These are phyloP conservation scores for Brachionus rubens DNA, from an alignment of 1,140 invertebrate species.

Conservation along the genomic window DNA sequence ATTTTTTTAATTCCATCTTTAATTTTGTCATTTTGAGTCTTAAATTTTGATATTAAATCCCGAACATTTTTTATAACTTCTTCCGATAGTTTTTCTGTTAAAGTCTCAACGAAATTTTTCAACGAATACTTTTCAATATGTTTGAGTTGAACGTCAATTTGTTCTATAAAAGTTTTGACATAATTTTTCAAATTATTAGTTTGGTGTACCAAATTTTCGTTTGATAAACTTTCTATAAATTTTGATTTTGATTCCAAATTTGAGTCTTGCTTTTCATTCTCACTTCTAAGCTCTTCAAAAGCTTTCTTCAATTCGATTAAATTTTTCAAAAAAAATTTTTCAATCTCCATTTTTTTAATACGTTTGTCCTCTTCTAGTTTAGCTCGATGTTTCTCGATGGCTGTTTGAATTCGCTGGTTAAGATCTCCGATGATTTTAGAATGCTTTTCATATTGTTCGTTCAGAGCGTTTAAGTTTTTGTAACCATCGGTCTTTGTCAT, in stretches of 20 bases:
- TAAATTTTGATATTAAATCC: not conserved
- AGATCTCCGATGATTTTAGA: no score
- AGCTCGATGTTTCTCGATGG: not conserved
- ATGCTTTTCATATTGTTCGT: not conserved
- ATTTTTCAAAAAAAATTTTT: not conserved
- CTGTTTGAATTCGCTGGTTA: not conserved
- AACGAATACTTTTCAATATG: not conserved
- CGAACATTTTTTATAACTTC: not conserved
- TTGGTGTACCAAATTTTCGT: not conserved
- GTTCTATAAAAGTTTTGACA: not conserved
- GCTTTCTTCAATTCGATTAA: not conserved
- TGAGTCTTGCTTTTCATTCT: not conserved
- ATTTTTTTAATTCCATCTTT: not conserved
- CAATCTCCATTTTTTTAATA: not conserved
- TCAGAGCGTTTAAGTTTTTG: not conserved
- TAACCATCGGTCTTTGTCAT: not conserved
- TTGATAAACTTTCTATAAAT: not conserved
- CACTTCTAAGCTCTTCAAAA: not conserved
- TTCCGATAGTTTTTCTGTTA: not conserved
- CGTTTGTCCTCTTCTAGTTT: no score
- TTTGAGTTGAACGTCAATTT: not conserved
- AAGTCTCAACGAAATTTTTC: not conserved
- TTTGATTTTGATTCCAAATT: not conserved
- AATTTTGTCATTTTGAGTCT: not conserved
- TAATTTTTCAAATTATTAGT: slow-evolving; percentile 25